Conservation (phyloP, 2,888 invertebrate genomes). For the Tinea trinotella region DNA sequence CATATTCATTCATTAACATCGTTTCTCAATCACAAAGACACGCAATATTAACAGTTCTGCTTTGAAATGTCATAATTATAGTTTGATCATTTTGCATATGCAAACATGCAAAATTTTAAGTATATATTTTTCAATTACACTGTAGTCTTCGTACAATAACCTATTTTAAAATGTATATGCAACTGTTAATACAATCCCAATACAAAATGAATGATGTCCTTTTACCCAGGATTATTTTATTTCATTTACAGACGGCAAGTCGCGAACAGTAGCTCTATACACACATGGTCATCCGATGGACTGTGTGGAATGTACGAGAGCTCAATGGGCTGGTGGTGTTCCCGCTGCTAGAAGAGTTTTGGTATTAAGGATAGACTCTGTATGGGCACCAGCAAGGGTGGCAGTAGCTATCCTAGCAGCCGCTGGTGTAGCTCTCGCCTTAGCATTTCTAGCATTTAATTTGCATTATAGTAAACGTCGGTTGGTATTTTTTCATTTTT, state of each 20-base stretch:
- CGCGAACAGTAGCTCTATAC: conserved; percentile 81
- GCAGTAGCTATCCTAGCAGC: conserved; percentile 80
- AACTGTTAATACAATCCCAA: no score
- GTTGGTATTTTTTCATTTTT: conserved; percentile 54
- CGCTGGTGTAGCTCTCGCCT: conserved; percentile 81
- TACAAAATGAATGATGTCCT: no score
- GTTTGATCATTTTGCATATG: no score
- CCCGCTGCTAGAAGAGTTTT: conserved; percentile 86
- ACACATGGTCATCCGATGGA: conserved; percentile 70
- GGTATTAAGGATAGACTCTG: conserved; percentile 81
- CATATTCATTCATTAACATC: no score
- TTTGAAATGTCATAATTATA: no score
- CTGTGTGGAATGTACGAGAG: conserved; percentile 79
- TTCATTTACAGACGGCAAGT: conserved; percentile 73
- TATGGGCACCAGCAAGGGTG: conserved; percentile 83
- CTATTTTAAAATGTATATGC: no score
- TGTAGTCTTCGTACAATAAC: no score
- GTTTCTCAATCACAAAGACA: no score
- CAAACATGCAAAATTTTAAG: no score
- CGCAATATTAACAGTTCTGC: no score
- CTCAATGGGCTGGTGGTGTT: conserved; percentile 81
- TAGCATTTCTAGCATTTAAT: conserved; percentile 86
- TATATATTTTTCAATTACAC: no score
- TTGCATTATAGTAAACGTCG: conserved; percentile 86
- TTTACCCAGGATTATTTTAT: no score